Evolutionary conservation across 1,140 invertebrate genomes (phyloP).

Genomic region (Triops cancriformis): DNA sequence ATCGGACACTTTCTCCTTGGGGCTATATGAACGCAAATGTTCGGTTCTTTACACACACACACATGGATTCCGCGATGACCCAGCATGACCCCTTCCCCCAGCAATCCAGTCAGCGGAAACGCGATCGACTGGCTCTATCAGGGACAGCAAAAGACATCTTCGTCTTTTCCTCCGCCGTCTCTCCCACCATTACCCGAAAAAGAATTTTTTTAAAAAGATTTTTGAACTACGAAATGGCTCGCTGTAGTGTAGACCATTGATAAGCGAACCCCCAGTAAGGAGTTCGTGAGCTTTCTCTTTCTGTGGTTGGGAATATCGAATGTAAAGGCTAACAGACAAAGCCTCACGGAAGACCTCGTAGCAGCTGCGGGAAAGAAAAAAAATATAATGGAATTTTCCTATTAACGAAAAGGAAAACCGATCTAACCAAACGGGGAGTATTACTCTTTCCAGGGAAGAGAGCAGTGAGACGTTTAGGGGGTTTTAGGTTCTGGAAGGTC

Average conservation of each 20-base stretch:
- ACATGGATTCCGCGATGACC: background rate
- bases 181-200: too few relatives aligned
- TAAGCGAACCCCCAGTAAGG: background rate
- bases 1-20: slow-evolving; percentile 2
- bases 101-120: background rate
- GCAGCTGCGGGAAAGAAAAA: background rate
- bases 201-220: background rate
- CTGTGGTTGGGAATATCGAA: background rate
- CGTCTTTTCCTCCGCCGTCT: background rate
- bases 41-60: background rate
- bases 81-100: background rate
- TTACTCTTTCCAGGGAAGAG: background rate
- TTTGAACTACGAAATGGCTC: background rate
- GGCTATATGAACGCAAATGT: background rate
- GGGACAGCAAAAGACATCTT: background rate
- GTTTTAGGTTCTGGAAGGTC: background rate
- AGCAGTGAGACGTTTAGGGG: background rate
- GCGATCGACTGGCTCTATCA: background rate
- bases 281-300: background rate
- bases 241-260: background rate
- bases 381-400: background rate
- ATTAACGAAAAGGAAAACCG: slow-evolving; percentile 5
- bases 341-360: background rate
- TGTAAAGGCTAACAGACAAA: background rate
- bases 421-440: slow-evolving; percentile 6